Percentiles rank a stretch among this genome's conserved stretches.
Evolutionary conservation across 1,140 invertebrate genomes (phyloP).

Genomic region (Musca vetustissima): DNA sequence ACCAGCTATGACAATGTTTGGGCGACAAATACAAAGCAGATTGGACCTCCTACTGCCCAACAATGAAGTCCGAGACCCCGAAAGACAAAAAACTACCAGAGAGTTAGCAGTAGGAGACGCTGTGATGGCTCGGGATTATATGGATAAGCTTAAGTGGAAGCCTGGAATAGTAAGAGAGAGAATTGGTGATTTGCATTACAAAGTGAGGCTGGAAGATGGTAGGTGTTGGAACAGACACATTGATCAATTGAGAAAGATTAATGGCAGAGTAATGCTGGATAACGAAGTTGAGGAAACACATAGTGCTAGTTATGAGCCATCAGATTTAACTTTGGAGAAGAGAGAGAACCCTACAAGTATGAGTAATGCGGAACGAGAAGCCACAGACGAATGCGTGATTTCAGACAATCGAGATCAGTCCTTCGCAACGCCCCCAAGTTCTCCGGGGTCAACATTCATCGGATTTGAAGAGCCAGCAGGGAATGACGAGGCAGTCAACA

Average conservation of each 20-base stretch:
- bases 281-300: too few relatives aligned
- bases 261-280: too few relatives aligned
- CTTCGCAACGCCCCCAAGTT: too few relatives aligned
- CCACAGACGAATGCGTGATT: too few relatives aligned
- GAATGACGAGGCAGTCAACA: too few relatives aligned
- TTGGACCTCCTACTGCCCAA: slow-evolving; percentile 25
- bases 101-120: slow-evolving; percentile 16
- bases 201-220: slow-evolving; percentile 29
- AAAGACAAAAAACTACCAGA: neutral
- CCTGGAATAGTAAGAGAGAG: slow-evolving; percentile 26
- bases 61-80: neutral
- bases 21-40: slow-evolving; percentile 24
- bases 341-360: too few relatives aligned
- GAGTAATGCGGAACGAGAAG: too few relatives aligned
- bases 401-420: too few relatives aligned
- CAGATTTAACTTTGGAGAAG: too few relatives aligned
- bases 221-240: slow-evolving; percentile 33
- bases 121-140: slow-evolving; percentile 28
- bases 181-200: slow-evolving; percentile 33
- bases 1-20: slow-evolving; percentile 30
- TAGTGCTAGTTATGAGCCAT: too few relatives aligned
- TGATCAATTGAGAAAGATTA: slow-evolving; percentile 30
- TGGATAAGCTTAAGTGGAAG: slow-evolving; percentile 31
- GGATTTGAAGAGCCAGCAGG: too few relatives aligned
- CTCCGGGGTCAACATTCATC: too few relatives aligned